A percentile compares a stretch with the other conserved stretches of the same genome.
Evolutionary conservation across 2,888 invertebrate genomes (phyloP).

Genomic region (Anorthoa munda): DNA sequence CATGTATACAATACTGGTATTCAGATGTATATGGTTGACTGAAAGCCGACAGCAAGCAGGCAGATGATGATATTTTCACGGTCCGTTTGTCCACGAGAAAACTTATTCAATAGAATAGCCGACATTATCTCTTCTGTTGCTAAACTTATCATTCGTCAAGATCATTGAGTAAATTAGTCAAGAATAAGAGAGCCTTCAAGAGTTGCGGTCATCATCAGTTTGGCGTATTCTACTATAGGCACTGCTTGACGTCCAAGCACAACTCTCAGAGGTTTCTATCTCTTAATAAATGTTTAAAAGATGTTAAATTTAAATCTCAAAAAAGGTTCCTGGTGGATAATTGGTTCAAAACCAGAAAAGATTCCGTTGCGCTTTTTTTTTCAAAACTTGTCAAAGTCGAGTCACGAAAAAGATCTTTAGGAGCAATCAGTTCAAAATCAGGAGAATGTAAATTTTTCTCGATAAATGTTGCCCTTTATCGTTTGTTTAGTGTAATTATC

Average conservation of each 20-base stretch:
- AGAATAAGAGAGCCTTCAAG: conserved; percentile 14
- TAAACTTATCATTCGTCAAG: neutral
- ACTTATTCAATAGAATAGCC: neutral
- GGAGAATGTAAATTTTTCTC: neutral
- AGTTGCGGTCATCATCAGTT: conserved; percentile 25
- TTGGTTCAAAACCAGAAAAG: conserved; percentile 15
- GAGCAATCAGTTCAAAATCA: neutral
- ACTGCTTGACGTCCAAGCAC: conserved; percentile 20
- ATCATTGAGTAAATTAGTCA: neutral
- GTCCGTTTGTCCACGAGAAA: too few relatives aligned
- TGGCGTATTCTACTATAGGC: neutral
- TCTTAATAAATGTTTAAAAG: conserved; percentile 4
- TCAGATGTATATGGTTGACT: neutral
- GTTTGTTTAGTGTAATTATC: neutral
- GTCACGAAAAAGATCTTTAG: neutral
- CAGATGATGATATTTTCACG: neutral
- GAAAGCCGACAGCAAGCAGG: neutral
- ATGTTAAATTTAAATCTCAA: neutral
- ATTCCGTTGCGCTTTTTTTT: too few relatives aligned
- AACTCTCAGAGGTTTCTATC: conserved; percentile 15
- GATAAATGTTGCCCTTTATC: neutral
- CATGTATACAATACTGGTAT: too few relatives aligned
- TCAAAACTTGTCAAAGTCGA: too few relatives aligned
- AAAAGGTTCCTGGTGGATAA: neutral
- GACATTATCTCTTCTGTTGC: neutral